Base-by-base conservation (phyloP, 2,888 invertebrate genomes). In the Vesta saturnalis region DNA sequence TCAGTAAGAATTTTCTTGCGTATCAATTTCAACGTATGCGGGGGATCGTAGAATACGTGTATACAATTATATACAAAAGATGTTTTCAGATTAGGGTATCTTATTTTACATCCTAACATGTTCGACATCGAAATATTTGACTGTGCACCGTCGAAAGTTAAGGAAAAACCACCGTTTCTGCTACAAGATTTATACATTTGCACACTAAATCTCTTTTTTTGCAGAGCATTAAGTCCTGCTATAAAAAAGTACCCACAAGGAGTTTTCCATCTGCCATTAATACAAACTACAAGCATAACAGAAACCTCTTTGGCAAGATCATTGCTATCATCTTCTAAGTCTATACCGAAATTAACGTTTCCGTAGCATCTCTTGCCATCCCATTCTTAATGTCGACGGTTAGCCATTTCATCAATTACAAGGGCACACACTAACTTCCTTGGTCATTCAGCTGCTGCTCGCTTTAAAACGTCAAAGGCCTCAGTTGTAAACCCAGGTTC, bases 371-470 rank as follows among this genome's bases (percentile, higher is more conserved):
- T 72, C 10, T 39, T 60, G 6, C 74, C 76, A 8, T 69, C 65
- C 67, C 72, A 77, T 47, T 77, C 74, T 1, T 75, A 58, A 52
- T 73, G 66, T 61, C 72, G 65, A 21, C 75, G 69, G 16, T 78
- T 77, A 5, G 73, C 64, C 76, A 80, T 79, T 71, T 79, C 77
- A 69, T 79, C 78, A 18, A 79, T 71, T 1, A 78, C 67, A 39
- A 80, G 56, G 56, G 73, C 72, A 57, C 75, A 75, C 3, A 61
- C 18, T n/a, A 57, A 8, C n/a, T 15, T 47, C n/a, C n/a, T n/a
- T 47, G 4, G 30, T 10, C 5, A 30, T 10, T 6, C 30, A 4
- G 10, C 5, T 30, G 30, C 30, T 30, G 10, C 10, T 10, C 30
- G 10, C 10, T 30, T 30, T 30, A 30, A 30, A 6, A 10, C 30